A percentile compares a stretch with the other conserved stretches of the same genome.
Conservation (phyloP, 2,797 vertebrate genomes). For the Tadarida brasiliensis region DNA sequence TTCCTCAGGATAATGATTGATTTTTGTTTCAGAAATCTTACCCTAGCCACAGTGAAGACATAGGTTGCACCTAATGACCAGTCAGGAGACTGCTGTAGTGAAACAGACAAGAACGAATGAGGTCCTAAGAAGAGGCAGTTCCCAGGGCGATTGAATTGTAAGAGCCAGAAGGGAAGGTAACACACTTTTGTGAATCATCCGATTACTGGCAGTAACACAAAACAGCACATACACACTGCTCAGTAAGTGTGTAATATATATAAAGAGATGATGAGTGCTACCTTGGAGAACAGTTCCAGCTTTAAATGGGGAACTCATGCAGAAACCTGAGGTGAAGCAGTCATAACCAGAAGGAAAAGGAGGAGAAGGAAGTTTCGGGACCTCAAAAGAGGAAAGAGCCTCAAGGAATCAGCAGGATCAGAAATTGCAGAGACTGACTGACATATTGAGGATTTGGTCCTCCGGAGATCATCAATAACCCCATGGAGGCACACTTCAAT, state of each 20-base stretch:
- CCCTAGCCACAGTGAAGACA: not conserved
- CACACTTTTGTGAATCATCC: not conserved
- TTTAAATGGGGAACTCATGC: not conserved
- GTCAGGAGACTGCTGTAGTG: no score
- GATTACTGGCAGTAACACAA: not conserved
- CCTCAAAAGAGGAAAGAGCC: not conserved
- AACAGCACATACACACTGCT: not conserved
- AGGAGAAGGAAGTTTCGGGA: not conserved
- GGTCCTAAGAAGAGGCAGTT: not conserved
- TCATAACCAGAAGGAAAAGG: not conserved
- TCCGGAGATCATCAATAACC: not conserved
- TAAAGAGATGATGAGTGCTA: not conserved
- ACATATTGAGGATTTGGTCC: not conserved
- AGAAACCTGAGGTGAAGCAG: not conserved
- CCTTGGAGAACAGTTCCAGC: not conserved
- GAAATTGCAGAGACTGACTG: not conserved
- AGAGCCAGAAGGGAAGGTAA: conserved; percentile 10
- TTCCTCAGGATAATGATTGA: not conserved
- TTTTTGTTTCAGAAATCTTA: conserved; percentile 37
- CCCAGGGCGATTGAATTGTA: not conserved
- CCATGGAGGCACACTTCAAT: not conserved
- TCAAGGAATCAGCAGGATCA: not conserved
- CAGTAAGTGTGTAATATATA: not conserved
- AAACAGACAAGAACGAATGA: not conserved
- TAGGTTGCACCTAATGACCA: not conserved